Percentiles rank a stretch among this genome's conserved stretches.
Conservation (phyloP, 1,140 invertebrate genomes). For the Bombyx mori region DNA sequence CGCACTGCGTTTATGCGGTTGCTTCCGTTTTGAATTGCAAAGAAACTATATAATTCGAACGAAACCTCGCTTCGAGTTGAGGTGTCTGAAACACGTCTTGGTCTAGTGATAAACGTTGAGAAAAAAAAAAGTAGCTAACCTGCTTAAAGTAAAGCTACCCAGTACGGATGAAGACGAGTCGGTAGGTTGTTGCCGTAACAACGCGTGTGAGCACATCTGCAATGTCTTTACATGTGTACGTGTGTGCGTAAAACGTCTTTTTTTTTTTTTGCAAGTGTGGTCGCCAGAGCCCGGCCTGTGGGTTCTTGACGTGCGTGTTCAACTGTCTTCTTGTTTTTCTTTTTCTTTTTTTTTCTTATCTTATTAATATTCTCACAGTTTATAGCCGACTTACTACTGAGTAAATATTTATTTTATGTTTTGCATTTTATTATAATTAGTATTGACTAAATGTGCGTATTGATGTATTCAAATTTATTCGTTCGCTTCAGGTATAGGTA, state of each 20-base stretch:
- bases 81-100: no score
- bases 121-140: conserved; percentile 11
- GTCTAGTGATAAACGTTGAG: not conserved
- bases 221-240: conserved; percentile 31
- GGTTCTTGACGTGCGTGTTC: conserved; percentile 31
- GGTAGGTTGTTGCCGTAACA: conserved; percentile 37
- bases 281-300: conserved; percentile 23
- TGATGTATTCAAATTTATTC: no score
- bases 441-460: not conserved
- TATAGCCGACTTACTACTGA: conserved; percentile 13
- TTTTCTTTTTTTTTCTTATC: not conserved
- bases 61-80: no score
- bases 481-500: no score
- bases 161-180: conserved; percentile 21
- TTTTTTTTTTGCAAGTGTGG: conserved; percentile 18
- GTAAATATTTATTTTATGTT: conserved; percentile 6
- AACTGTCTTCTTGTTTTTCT: conserved; percentile 37
- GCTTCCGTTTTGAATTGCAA: no score
- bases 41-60: no score
- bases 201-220: conserved; percentile 60
- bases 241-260: conserved; percentile 26
- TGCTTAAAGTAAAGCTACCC: conserved; percentile 14
- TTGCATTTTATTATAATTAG: not conserved
- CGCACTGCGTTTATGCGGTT: no score
- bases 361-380: conserved; percentile 32